phyloP scores from a whole-genome alignment of 2,888 invertebrate genomes.

The Patella caerulea region DNA sequence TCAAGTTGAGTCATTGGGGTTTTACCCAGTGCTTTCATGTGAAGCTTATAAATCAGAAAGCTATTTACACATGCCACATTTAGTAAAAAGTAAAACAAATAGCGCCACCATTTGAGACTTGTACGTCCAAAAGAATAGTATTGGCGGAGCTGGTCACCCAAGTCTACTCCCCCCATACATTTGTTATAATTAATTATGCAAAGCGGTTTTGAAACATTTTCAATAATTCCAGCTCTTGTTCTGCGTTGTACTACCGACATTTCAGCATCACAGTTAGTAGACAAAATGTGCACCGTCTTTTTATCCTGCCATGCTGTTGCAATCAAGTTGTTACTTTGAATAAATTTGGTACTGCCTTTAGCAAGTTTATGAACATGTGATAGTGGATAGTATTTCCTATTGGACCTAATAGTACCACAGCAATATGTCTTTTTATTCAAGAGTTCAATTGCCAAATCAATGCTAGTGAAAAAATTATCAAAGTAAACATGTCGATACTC shows the following conservation, averaged over 20 bases:
- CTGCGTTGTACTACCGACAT: neutral
- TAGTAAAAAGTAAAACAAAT: slow-evolving; percentile 25
- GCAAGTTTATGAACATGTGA: neutral
- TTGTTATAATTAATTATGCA: slow-evolving; percentile 22
- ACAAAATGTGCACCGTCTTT: slow-evolving; percentile 2
- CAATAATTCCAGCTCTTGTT: neutral
- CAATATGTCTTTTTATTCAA: neutral
- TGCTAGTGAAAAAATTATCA: neutral
- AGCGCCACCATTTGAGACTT: slow-evolving; percentile 30
- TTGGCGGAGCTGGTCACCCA: slow-evolving; percentile 21
- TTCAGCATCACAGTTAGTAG: neutral
- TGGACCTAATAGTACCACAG: neutral
- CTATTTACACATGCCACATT: slow-evolving; percentile 14
- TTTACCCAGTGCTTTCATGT: neutral
- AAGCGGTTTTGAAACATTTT: neutral
- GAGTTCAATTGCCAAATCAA: neutral
- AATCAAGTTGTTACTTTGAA: neutral
- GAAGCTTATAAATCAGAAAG: slow-evolving; percentile 16
- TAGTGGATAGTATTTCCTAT: slow-evolving; percentile 8
- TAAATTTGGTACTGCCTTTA: neutral
- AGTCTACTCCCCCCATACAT: slow-evolving; percentile 30
- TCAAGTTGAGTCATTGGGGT: neutral
- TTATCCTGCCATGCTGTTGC: neutral
- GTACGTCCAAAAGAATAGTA: slow-evolving; percentile 31
- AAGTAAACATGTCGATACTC: neutral